These are phyloP conservation scores for Matsumyia berberina DNA, from an alignment of 2,888 invertebrate genomes.

Conservation along the genomic window DNA sequence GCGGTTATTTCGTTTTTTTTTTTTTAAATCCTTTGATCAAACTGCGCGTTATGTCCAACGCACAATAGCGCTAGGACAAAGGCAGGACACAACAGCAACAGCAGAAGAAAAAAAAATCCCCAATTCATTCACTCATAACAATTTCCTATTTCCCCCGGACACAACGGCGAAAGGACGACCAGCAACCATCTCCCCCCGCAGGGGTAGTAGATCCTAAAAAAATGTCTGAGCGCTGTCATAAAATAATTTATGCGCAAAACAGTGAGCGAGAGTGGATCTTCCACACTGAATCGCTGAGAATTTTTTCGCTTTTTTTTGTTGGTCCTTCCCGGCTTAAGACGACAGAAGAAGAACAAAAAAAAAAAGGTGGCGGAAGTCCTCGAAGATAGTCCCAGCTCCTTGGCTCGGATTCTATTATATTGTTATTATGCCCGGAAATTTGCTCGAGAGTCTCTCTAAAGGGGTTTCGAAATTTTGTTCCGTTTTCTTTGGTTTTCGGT, in stretches of 20 bases:
- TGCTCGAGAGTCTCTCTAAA: slow-evolving; percentile 67
- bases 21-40: slow-evolving; percentile 74
- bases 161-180: slow-evolving; percentile 53
- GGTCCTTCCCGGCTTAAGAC: slow-evolving; percentile 41
- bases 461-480: slow-evolving; percentile 49
- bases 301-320: background rate
- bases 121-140: slow-evolving; percentile 75
- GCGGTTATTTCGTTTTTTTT: slow-evolving; percentile 27
- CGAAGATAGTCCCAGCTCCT: slow-evolving; percentile 68
- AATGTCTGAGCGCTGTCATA: slow-evolving; percentile 76
- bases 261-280: slow-evolving; percentile 67
- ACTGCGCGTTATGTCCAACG: slow-evolving; percentile 71
- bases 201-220: slow-evolving; percentile 56
- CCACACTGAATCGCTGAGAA: slow-evolving; percentile 34
- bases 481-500: slow-evolving; percentile 26
- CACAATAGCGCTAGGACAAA: slow-evolving; percentile 71
- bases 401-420: slow-evolving; percentile 72
- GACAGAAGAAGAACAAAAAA: slow-evolving; percentile 1
- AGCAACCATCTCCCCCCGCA: slow-evolving; percentile 22
- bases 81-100: slow-evolving; percentile 50
- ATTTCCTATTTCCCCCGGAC: slow-evolving; percentile 75
- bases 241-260: slow-evolving; percentile 75
- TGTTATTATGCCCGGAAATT: slow-evolving; percentile 76
- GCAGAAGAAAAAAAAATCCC: slow-evolving; percentile 48
- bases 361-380: slow-evolving; percentile 71